phyloP scores from a whole-genome alignment of 1,140 invertebrate genomes.

The Saxidomus purpurata region DNA sequence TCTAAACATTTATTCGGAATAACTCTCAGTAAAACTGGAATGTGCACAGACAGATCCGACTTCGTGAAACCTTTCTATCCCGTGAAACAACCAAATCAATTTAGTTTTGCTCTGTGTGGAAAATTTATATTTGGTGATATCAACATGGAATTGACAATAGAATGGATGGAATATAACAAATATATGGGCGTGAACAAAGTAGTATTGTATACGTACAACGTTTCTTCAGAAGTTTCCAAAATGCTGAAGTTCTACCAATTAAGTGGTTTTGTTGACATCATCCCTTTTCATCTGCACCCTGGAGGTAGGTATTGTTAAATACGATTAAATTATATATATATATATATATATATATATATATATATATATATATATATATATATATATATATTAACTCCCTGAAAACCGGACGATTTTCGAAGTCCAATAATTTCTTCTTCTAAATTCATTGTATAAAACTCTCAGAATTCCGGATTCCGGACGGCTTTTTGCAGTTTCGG shows the following conservation, averaged over 20 bases:
- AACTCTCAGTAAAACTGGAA: neutral
- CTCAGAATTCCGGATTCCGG: no score
- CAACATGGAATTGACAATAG: conserved; percentile 7
- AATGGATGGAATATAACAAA: conserved; percentile 50
- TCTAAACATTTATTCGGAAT: neutral
- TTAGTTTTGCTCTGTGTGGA: conserved; percentile 21
- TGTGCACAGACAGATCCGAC: neutral
- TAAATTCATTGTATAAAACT: no score
- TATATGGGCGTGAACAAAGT: conserved; percentile 39
- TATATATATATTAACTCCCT: no score
- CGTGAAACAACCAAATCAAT: neutral
- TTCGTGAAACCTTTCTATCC: conserved; percentile 10
- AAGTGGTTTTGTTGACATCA: neutral
- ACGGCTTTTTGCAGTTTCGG: no score
- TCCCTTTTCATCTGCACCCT: neutral
- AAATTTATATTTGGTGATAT: conserved; percentile 35
- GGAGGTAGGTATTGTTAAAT: no score
- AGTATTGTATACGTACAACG: conserved; percentile 5
- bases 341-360: no score
- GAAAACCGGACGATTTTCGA: no score
- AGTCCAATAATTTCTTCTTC: no score
- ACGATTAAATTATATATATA: no score
- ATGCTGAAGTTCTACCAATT: neutral
- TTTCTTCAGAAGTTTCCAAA: neutral
- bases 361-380: no score